Evolutionary conservation across 2,888 invertebrate genomes (phyloP).

Genomic region (Brachylomia viminalis): DNA sequence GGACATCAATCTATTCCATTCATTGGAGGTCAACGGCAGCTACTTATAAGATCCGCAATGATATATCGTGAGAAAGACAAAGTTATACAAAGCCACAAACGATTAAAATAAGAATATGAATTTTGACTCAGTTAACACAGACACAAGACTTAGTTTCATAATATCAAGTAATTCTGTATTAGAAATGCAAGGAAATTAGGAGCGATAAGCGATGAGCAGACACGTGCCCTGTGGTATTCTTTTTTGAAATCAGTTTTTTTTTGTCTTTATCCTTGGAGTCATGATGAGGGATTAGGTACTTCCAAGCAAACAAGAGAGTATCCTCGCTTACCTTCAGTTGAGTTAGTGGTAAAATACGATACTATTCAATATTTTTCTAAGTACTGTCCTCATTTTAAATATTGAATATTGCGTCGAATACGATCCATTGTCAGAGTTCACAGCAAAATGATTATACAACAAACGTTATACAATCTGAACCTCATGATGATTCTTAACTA

Average conservation of each 20-base stretch:
- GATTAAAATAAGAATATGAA: neutral
- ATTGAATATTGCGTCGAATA: no score
- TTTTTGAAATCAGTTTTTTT: no score
- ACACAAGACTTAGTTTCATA: neutral
- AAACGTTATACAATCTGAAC: no score
- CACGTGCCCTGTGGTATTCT: no score
- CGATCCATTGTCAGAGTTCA: no score
- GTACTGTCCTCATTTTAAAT: no score
- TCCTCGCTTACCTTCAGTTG: neutral
- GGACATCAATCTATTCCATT: conserved; percentile 24
- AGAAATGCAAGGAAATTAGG: neutral
- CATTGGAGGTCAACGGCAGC: conserved; percentile 28
- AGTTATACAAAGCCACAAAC: neutral
- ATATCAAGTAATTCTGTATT: neutral
- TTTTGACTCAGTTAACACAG: neutral
- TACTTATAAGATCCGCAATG: conserved; percentile 5
- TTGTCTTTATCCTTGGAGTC: no score
- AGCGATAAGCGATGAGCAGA: neutral
- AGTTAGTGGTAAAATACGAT: neutral
- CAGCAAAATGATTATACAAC: no score
- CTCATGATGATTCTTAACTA: no score
- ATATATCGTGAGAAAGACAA: conserved; percentile 3
- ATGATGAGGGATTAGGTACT: no score
- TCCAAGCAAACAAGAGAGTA: neutral
- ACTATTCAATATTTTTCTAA: neutral